Percentiles rank a stretch among this genome's conserved stretches.
These are phyloP conservation scores for Julus scanicus DNA, from an alignment of 2,888 invertebrate species.

Conservation along the genomic window DNA sequence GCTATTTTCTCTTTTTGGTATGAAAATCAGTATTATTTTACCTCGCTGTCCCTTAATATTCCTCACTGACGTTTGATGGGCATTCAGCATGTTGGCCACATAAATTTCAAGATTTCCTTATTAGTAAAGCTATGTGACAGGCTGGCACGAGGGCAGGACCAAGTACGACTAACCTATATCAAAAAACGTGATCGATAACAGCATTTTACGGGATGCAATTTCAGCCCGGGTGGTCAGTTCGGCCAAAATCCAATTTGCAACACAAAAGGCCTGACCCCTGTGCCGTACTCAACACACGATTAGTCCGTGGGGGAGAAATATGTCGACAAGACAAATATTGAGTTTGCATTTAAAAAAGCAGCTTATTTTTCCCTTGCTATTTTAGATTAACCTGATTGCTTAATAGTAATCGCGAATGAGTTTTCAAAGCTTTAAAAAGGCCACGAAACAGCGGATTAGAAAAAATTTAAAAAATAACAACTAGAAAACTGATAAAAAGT, in stretches of 20 bases:
- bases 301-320: not conserved
- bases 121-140: not conserved
- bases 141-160: not conserved
- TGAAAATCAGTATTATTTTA: no score
- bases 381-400: not conserved
- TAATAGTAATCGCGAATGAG: not conserved
- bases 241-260: not conserved
- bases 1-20: no score
- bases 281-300: not conserved
- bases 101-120: not conserved
- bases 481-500: not conserved
- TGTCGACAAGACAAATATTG: conserved; percentile 1
- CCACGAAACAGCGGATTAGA: not conserved
- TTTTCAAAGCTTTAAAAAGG: not conserved
- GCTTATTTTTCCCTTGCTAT: not conserved
- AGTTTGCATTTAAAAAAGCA: not conserved
- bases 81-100: no score
- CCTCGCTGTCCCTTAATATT: no score
- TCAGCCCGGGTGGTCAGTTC: not conserved
- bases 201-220: not conserved
- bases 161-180: not conserved
- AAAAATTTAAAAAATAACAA: not conserved
- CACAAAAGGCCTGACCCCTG: not conserved
- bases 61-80: no score
- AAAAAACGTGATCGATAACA: not conserved